Conservation (phyloP, 2,113 vertebrate species). For the Spheniscus mendiculus region DNA sequence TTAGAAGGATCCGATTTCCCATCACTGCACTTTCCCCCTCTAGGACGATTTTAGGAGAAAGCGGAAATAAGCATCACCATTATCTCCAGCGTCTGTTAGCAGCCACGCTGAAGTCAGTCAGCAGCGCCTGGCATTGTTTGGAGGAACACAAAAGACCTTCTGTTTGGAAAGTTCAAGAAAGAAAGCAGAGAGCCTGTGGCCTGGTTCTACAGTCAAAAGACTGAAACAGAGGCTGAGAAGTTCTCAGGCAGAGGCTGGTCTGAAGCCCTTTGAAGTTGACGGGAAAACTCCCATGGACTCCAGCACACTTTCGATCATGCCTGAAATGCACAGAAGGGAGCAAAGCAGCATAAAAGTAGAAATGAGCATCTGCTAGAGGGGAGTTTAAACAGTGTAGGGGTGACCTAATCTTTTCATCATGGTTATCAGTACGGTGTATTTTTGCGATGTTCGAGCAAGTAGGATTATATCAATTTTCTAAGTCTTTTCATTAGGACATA, state of each 20-base stretch:
- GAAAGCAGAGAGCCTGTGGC: constrained; percentile 69
- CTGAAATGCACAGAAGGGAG: background rate
- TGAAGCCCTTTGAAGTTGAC: constrained; percentile 29
- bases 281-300: background rate
- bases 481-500: background rate
- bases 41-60: background rate
- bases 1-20: background rate
- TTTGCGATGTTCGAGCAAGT: background rate
- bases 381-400: background rate
- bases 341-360: background rate
- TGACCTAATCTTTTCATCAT: background rate
- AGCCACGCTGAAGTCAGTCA: constrained; percentile 71
- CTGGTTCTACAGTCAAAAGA: constrained; percentile 54
- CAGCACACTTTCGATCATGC: background rate
- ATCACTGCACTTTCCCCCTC: background rate
- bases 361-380: background rate
- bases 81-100: constrained; percentile 73
- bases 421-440: background rate
- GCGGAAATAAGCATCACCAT: constrained; percentile 49
- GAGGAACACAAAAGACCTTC: constrained; percentile 83
- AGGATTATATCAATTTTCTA: background rate
- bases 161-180: constrained; percentile 80
- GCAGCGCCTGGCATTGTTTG: constrained; percentile 85
- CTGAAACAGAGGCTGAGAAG: constrained; percentile 3
- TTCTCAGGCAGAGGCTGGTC: constrained; percentile 43